phyloP scores from a whole-genome alignment of 2,797 vertebrate species.

The Hybognathus amarus region DNA sequence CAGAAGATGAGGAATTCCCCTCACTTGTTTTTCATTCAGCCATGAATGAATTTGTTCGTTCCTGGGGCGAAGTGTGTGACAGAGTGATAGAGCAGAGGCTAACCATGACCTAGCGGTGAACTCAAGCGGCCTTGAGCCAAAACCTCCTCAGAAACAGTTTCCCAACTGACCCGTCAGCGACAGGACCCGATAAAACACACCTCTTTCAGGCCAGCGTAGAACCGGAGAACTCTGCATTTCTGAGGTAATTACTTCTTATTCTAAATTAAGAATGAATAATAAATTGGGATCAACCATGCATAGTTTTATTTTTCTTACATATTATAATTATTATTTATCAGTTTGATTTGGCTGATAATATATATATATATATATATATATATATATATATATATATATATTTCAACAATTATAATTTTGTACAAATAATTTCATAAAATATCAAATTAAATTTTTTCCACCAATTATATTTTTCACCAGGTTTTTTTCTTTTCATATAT shows the following conservation, averaged over 20 bases:
- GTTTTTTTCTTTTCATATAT: too few relatives aligned
- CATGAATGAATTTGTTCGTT: conserved; percentile 73
- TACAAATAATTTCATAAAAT: too few relatives aligned
- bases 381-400: too few relatives aligned
- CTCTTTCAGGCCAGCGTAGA: background rate
- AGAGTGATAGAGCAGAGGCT: conserved; percentile 25
- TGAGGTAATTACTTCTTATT: background rate
- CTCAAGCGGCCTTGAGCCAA: background rate
- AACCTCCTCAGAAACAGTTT: background rate
- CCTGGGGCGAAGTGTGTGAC: conserved; percentile 48
- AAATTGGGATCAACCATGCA: background rate
- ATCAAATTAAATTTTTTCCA: too few relatives aligned
- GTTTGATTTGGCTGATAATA: background rate
- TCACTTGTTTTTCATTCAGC: conserved; percentile 61
- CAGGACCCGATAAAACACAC: background rate
- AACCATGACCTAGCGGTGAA: conserved; percentile 19
- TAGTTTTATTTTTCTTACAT: background rate
- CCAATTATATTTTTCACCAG: too few relatives aligned
- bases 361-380: too few relatives aligned
- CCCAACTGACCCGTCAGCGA: background rate
- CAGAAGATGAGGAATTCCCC: conserved; percentile 69
- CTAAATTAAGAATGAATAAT: background rate
- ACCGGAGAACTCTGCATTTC: background rate
- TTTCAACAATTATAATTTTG: too few relatives aligned
- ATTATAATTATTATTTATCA: background rate